These are phyloP conservation scores for Syngnathus typhle DNA, from an alignment of 2,113 vertebrate genomes.

Conservation along the genomic window DNA sequence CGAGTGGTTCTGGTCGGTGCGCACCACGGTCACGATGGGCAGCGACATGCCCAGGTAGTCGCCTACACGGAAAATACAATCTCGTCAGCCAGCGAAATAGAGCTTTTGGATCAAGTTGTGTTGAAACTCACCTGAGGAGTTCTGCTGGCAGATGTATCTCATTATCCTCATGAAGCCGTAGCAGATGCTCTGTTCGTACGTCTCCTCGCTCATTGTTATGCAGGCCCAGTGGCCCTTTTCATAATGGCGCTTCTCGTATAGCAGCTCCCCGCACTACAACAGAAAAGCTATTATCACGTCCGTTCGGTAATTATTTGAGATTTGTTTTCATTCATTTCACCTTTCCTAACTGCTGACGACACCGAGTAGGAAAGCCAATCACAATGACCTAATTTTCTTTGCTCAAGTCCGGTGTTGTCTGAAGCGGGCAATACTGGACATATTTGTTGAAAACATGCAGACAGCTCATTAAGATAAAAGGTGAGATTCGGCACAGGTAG, in stretches of 20 bases:
- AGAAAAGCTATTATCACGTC: background rate
- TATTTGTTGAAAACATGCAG: background rate
- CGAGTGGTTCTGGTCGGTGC: conserved; percentile 63
- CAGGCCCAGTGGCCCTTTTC: conserved; percentile 85
- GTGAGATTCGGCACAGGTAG: background rate
- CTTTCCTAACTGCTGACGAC: no score
- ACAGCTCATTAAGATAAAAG: background rate
- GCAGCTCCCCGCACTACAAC: conserved; percentile 74
- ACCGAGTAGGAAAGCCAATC: no score
- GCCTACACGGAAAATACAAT: conserved; percentile 31
- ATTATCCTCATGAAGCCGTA: conserved; percentile 89
- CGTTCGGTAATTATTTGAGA: background rate
- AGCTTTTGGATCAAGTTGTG: background rate
- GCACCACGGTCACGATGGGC: conserved; percentile 81
- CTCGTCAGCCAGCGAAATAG: background rate
- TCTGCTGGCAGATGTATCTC: conserved; percentile 88
- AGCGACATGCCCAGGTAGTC: conserved; percentile 81
- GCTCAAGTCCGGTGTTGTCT: background rate
- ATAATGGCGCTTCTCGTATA: conserved; percentile 81
- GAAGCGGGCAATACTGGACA: background rate
- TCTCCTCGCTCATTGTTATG: conserved; percentile 74
- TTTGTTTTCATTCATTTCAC: no score
- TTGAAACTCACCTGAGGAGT: conserved; percentile 72
- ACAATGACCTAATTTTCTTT: background rate
- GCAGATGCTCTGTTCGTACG: conserved; percentile 87